Percentiles rank a stretch among this genome's conserved stretches.
phyloP scores from a whole-genome alignment of 2,888 invertebrate species.

The Aphidoletes aphidimyza region DNA sequence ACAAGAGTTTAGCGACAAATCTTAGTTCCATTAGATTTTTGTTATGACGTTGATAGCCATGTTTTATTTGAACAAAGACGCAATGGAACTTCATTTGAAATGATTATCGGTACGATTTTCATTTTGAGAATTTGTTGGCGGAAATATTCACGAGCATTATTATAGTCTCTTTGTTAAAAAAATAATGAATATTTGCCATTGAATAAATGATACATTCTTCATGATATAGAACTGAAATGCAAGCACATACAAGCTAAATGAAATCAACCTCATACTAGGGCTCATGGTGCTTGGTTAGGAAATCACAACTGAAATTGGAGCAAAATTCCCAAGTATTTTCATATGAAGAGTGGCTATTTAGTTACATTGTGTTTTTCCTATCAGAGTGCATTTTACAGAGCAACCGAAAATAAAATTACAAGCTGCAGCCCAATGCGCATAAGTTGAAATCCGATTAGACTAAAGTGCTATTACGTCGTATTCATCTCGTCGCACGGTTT shows the following conservation, averaged over 20 bases:
- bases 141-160: no score
- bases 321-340: neutral
- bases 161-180: no score
- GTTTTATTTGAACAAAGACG: neutral
- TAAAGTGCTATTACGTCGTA: neutral
- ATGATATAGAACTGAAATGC: no score
- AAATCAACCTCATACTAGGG: no score
- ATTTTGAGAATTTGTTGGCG: no score
- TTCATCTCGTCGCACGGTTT: neutral
- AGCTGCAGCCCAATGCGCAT: neutral
- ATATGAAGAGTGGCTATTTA: no score
- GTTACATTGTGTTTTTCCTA: neutral
- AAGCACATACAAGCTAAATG: no score
- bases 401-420: neutral
- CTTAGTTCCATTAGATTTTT: conserved; percentile 4
- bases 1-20: neutral
- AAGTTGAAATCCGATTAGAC: conserved; percentile 15
- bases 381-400: neutral
- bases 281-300: no score
- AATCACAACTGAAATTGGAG: no score
- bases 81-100: neutral
- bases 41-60: neutral
- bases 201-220: no score
- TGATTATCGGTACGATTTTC: no score
- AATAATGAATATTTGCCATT: no score